Base-by-base conservation (phyloP, 1,140 invertebrate genomes). In the Vanessa tameamea region DNA sequence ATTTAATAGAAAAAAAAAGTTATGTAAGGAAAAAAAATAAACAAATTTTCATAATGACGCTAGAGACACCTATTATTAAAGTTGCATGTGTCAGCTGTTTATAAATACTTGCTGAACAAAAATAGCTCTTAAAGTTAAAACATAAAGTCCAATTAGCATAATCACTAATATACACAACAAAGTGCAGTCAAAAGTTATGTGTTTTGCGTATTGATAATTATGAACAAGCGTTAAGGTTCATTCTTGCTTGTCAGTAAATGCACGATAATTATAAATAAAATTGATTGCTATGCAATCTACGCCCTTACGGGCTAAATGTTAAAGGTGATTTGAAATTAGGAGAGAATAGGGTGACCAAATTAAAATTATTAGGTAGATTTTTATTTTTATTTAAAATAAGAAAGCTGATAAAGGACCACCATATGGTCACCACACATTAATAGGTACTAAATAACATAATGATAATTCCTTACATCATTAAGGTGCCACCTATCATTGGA, bases 301-400 rank as follows among this genome's bases (percentile, higher is more conserved):
- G 64, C 55, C 64, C 73, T 71, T 67, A 75, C 63, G 31, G 47
- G 53, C 68, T 75, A 71, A 75, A 75, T 75, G 73, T 75, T 75
- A 75, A 71, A 71, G 73, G 73, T 75, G 68, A 75, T 71, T 51
- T 57, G 37, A 43, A 71, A 75, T 75, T 69, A 71, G 69, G 68
- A 48, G 73, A 20, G 37, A 75, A 43, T 71, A 71, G 68, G 68
- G 73, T 66, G 50, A 66, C 73, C 73, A 75, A 8, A 48, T 37
- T 61, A 14, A 16, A 15, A 7, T 16, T 43, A 43, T 43, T 43
- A 9, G 37, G 0, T 43, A 9, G 37, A 43, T 3, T 48, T 51
- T 51, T 51, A 15, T 51, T 51, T n/a, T 51, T 13, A 12, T 51
- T n/a, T 14, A n/a, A 43, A 43, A 43, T 43, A 9, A 43, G 9